Percentiles rank a stretch among this genome's conserved stretches.
These are phyloP conservation scores for Ormyrus pomaceus DNA, from an alignment of 2,888 invertebrate genomes.

Conservation along the genomic window DNA sequence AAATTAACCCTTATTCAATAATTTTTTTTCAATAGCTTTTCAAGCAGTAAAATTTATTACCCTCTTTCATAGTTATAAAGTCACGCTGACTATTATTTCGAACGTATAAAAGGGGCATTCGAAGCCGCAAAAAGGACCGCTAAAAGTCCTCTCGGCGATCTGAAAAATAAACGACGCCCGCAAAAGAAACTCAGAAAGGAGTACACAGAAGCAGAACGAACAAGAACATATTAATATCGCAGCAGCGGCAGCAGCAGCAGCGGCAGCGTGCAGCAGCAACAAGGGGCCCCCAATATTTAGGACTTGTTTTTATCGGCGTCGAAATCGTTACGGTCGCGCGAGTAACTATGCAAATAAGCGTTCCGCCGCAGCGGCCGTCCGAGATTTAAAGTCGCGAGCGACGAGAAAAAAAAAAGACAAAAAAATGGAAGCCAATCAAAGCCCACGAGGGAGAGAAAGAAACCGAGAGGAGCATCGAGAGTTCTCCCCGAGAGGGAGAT, in stretches of 20 bases:
- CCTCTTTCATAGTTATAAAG: too few relatives aligned
- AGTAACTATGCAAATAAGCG: conserved; percentile 15
- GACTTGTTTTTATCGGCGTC: conserved; percentile 24
- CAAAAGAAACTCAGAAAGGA: neutral
- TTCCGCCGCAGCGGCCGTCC: too few relatives aligned
- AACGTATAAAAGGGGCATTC: too few relatives aligned
- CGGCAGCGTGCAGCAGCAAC: neutral
- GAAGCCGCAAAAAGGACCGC: too few relatives aligned
- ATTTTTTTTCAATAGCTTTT: too few relatives aligned
- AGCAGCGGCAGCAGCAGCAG: neutral
- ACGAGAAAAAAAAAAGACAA: neutral
- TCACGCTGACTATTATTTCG: too few relatives aligned
- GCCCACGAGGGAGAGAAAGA: neutral
- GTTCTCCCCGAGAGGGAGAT: neutral
- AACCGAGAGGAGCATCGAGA: neutral
- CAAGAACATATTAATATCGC: conserved; percentile 2
- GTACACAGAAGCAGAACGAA: neutral
- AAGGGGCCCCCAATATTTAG: conserved; percentile 20
- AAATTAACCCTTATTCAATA: too few relatives aligned
- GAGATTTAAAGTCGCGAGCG: too few relatives aligned
- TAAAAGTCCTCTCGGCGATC: too few relatives aligned
- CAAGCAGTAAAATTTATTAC: too few relatives aligned
- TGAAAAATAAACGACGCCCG: too few relatives aligned
- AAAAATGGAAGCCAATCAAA: neutral
- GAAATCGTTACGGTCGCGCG: conserved; percentile 11